Evolutionary conservation across 2,888 invertebrate genomes (phyloP).

Genomic region (Ochropleura plecta): DNA sequence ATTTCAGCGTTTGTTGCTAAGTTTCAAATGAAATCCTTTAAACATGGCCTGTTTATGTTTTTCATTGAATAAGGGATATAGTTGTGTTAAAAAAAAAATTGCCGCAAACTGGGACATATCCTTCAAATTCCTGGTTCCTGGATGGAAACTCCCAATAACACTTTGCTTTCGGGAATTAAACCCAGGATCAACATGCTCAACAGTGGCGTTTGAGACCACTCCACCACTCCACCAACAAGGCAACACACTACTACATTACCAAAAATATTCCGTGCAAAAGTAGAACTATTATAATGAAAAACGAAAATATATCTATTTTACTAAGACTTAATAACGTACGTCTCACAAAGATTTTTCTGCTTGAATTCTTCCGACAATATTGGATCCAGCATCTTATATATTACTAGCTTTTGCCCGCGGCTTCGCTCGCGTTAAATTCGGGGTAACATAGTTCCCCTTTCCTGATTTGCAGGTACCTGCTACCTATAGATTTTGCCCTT

Average conservation of each 20-base stretch:
- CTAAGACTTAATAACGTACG: constrained; percentile 55
- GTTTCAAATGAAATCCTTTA: constrained; percentile 62
- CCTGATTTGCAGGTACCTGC: no score
- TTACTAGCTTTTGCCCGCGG: no score
- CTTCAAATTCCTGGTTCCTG: not conserved
- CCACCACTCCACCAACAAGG: no score
- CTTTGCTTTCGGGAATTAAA: not conserved
- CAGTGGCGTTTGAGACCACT: not conserved
- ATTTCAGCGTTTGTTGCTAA: constrained; percentile 62
- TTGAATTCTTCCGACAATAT: constrained; percentile 69
- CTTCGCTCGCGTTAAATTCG: no score
- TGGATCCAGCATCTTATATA: constrained; percentile 66
- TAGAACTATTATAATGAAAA: not conserved
- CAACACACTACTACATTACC: not conserved
- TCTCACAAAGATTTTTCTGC: constrained; percentile 70
- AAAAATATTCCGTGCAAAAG: not conserved
- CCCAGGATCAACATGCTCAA: not conserved
- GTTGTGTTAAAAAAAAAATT: constrained; percentile 5
- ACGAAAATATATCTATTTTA: constrained; percentile 6
- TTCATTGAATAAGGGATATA: constrained; percentile 7
- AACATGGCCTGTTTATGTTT: constrained; percentile 40
- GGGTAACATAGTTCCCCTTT: no score
- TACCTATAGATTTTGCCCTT: no score
- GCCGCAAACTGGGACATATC: no score
- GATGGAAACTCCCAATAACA: not conserved